Conservation (phyloP, 2,888 invertebrate genomes). For the Eremobia ochroleuca region DNA sequence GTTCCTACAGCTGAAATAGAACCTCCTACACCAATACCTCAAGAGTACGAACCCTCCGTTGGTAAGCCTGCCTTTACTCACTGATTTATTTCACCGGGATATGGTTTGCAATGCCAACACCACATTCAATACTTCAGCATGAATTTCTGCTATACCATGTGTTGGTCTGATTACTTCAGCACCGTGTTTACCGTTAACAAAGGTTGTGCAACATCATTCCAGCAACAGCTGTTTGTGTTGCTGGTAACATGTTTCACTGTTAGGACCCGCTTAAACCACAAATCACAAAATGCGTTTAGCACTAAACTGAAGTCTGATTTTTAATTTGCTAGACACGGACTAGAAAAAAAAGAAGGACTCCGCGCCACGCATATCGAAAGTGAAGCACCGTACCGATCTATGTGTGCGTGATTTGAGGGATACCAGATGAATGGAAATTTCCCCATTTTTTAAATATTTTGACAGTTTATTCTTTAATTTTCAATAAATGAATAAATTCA, state of each 20-base stretch:
- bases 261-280: neutral
- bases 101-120: conserved; percentile 50
- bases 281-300: neutral
- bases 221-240: neutral
- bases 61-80: conserved; percentile 75
- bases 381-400: no score
- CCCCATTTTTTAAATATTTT: no score
- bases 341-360: no score
- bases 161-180: conserved; percentile 52
- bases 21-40: conserved; percentile 89
- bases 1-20: conserved; percentile 77
- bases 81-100: conserved; percentile 47
- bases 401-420: no score
- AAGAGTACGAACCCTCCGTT: conserved; percentile 88
- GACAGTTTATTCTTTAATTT: no score
- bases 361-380: no score
- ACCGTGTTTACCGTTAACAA: neutral
- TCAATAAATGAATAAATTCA: no score
- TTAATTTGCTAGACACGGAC: no score
- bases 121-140: conserved; percentile 41
- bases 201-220: neutral
- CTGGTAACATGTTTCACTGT: neutral
- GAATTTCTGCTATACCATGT: conserved; percentile 33
- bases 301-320: neutral
- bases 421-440: no score